Percentiles rank a stretch among this genome's conserved stretches.
phyloP scores from a whole-genome alignment of 2,797 vertebrate species.

The Diceros bicornis region DNA sequence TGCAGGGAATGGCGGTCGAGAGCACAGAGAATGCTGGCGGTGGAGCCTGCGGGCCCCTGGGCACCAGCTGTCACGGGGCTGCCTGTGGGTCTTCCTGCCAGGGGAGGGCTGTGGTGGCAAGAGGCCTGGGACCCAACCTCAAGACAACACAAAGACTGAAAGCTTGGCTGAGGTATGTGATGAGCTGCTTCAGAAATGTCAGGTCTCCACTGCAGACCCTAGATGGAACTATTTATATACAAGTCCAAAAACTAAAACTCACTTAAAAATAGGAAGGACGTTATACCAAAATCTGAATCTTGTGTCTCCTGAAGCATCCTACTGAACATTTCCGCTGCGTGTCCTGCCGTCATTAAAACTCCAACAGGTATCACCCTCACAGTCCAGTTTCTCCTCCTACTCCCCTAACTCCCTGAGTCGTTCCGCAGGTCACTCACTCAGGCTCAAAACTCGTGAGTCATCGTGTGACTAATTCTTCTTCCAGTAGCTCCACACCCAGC shows the following conservation, averaged over 20 bases:
- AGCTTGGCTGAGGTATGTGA: no score
- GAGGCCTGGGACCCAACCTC: neutral
- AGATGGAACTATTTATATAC: neutral
- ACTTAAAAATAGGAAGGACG: neutral
- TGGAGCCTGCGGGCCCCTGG: neutral
- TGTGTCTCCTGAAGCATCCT: neutral
- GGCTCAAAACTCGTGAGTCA: neutral
- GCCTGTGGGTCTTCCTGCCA: neutral
- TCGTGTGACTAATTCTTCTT: neutral
- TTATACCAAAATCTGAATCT: neutral
- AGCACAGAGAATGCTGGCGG: neutral
- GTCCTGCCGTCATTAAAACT: neutral
- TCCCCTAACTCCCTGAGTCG: neutral
- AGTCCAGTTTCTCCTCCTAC: neutral
- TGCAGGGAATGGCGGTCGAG: neutral
- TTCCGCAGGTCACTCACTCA: neutral
- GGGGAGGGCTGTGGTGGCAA: neutral
- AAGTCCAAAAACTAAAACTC: neutral
- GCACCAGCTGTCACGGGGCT: neutral
- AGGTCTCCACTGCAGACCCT: neutral
- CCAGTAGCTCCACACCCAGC: neutral
- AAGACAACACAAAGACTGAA: neutral
- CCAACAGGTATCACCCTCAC: neutral
- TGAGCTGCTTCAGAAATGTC: neutral
- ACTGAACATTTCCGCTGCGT: rapidly evolving